Evolutionary conservation across 2,888 invertebrate genomes (phyloP).

Genomic region (Drosophila multiciliata): DNA sequence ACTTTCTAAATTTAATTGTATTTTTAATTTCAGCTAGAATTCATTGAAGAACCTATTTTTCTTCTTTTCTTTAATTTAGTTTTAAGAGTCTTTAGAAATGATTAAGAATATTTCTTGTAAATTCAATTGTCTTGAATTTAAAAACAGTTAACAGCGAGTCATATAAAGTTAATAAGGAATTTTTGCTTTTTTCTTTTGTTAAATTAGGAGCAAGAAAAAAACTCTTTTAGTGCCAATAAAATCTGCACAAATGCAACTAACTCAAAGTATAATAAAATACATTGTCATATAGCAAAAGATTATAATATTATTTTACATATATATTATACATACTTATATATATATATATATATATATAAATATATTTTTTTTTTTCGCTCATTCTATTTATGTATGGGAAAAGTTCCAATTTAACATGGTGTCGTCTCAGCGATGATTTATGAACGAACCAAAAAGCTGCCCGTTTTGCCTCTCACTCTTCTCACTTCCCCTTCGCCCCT

Average conservation of each 20-base stretch:
- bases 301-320: background rate
- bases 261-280: slow-evolving; percentile 13
- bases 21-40: background rate
- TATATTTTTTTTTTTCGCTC: slow-evolving; percentile 32
- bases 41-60: background rate
- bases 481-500: background rate
- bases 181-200: background rate
- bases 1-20: background rate
- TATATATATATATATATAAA: slow-evolving; percentile 5
- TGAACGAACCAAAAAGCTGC: slow-evolving; percentile 67
- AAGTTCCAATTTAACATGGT: slow-evolving; percentile 82
- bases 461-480: slow-evolving; percentile 37
- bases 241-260: slow-evolving; percentile 11
- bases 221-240: slow-evolving; percentile 10
- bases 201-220: background rate
- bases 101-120: too few relatives aligned
- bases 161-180: background rate
- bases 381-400: slow-evolving; percentile 80
- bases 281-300: slow-evolving; percentile 10
- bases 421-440: slow-evolving; percentile 81
- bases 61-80: background rate
- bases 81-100: background rate
- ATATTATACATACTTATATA: slow-evolving; percentile 1
- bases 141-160: background rate
- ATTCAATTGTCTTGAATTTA: background rate